Evolutionary conservation across 2,888 invertebrate species (phyloP).

Genomic region (Pycnomerus fuliginosus): DNA sequence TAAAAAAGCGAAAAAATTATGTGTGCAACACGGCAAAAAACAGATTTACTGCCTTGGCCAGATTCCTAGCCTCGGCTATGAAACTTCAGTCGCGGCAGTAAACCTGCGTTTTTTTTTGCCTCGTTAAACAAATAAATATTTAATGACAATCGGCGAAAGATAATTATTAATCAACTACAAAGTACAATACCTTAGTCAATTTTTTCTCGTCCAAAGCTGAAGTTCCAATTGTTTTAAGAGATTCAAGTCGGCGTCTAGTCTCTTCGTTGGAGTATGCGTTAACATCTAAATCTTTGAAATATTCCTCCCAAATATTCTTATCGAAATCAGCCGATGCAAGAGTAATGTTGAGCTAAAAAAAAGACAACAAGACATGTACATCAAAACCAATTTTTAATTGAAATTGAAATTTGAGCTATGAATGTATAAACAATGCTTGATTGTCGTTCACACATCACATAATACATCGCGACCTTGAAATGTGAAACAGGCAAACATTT

Average conservation of each 20-base stretch:
- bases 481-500: not conserved
- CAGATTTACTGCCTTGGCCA: no score
- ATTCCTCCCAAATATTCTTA: constrained; percentile 49
- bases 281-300: constrained; percentile 44
- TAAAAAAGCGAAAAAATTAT: no score
- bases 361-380: not conserved
- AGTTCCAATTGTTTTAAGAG: constrained; percentile 53
- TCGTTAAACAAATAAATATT: no score
- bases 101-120: no score
- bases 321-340: constrained; percentile 44
- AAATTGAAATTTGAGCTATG: not conserved
- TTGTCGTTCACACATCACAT: not conserved
- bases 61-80: no score
- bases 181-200: constrained; percentile 44
- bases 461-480: not conserved
- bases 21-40: no score
- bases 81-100: no score
- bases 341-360: constrained; percentile 38
- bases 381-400: not conserved
- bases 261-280: constrained; percentile 49
- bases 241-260: constrained; percentile 52
- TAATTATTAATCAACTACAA: constrained; percentile 1
- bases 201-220: constrained; percentile 50
- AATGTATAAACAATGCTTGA: not conserved
- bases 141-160: not conserved